phyloP scores from a whole-genome alignment of 2,797 vertebrate genomes.

The Amniataba percoides region DNA sequence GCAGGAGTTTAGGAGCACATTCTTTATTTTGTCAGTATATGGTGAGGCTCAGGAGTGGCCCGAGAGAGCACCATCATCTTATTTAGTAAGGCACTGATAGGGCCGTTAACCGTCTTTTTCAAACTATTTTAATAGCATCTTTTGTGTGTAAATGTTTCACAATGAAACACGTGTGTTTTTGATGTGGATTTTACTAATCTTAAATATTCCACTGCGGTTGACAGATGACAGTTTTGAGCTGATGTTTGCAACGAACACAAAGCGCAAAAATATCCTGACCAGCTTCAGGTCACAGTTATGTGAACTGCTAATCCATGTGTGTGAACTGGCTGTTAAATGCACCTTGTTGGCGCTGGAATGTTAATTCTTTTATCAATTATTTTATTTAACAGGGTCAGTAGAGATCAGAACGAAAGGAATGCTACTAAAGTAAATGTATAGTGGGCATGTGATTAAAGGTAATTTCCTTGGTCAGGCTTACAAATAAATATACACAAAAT shows the following conservation, averaged over 20 bases:
- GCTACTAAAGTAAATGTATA: neutral
- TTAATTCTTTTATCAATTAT: neutral
- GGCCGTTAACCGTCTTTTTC: slow-evolving; percentile 30
- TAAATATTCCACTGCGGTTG: neutral
- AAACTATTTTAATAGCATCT: slow-evolving; percentile 32
- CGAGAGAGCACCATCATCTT: slow-evolving; percentile 59
- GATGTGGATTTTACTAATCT: slow-evolving; percentile 7
- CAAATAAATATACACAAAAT: no score
- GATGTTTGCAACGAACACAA: neutral
- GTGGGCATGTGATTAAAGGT: neutral
- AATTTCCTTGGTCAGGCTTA: neutral
- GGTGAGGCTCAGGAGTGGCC: slow-evolving; percentile 65
- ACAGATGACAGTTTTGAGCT: neutral
- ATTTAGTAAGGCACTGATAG: slow-evolving; percentile 46
- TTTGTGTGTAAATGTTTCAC: slow-evolving; percentile 14
- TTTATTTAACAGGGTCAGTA: neutral
- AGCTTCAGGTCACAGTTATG: neutral
- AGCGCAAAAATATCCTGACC: neutral
- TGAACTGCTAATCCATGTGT: neutral
- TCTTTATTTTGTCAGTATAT: slow-evolving; percentile 81
- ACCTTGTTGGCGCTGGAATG: neutral
- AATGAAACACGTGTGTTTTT: slow-evolving; percentile 26
- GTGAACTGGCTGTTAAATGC: neutral
- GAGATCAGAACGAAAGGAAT: neutral
- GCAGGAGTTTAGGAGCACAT: slow-evolving; percentile 70